A percentile compares a stretch with the other conserved stretches of the same genome.
Conservation (phyloP, 2,797 vertebrate genomes). For the Spinus olivaceus region DNA sequence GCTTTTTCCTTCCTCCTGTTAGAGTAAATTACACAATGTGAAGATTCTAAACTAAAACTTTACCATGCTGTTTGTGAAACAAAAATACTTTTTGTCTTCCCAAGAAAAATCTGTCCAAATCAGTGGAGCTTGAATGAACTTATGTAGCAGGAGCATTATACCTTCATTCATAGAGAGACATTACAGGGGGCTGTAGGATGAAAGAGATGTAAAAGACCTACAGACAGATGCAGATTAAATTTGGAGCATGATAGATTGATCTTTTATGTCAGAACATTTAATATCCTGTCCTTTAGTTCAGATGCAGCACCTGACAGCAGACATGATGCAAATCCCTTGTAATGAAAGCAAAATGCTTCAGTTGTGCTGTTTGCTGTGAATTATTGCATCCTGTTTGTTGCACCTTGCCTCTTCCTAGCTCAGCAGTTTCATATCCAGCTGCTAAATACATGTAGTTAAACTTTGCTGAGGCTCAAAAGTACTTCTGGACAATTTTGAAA, state of each 20-base stretch:
- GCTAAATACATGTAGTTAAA: neutral
- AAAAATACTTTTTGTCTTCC: neutral
- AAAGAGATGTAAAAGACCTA: neutral
- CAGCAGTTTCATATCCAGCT: neutral
- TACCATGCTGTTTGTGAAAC: neutral
- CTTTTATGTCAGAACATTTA: neutral
- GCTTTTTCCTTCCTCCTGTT: neutral
- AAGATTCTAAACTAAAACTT: neutral
- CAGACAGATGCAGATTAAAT: constrained; percentile 20
- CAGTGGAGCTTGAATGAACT: neutral
- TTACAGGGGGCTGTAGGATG: neutral
- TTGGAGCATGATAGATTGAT: neutral
- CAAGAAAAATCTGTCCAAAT: neutral
- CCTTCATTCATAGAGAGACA: neutral
- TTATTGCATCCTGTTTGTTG: neutral
- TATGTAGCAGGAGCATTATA: neutral
- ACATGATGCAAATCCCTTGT: neutral
- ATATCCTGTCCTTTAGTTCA: neutral
- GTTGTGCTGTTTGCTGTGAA: neutral
- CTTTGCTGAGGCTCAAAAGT: neutral
- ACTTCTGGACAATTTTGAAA: neutral
- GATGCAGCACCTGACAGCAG: neutral
- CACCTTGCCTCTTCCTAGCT: neutral
- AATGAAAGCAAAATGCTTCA: neutral
- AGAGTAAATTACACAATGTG: neutral